phyloP scores from a whole-genome alignment of 2,113 vertebrate genomes.

The Ictalurus furcatus region DNA sequence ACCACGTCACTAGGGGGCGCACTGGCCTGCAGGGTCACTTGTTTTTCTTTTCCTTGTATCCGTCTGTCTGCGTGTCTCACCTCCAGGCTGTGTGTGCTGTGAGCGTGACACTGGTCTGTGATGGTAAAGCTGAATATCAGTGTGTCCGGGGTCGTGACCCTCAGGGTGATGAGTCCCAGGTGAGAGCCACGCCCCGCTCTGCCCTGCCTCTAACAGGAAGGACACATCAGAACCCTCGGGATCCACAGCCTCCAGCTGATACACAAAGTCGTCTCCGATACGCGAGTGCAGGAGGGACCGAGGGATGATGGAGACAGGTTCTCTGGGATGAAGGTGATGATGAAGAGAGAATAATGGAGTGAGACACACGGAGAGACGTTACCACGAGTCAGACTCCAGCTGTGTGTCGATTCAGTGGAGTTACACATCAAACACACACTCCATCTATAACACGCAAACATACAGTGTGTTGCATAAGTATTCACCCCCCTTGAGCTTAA shows the following conservation, averaged over 20 bases:
- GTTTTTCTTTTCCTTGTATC: too few relatives aligned
- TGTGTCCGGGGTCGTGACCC: too few relatives aligned
- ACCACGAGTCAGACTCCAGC: constrained; percentile 9
- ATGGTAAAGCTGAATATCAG: too few relatives aligned
- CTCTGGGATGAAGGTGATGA: constrained; percentile 53
- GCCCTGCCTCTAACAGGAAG: too few relatives aligned
- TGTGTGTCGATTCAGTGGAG: constrained; percentile 68
- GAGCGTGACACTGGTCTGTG: too few relatives aligned
- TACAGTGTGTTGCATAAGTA: background rate
- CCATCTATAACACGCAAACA: background rate
- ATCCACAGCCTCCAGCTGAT: constrained; percentile 76
- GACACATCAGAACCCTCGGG: constrained; percentile 77
- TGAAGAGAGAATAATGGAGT: constrained; percentile 5
- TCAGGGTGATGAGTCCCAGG: too few relatives aligned
- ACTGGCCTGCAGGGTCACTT: constrained; percentile 37
- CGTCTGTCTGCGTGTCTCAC: too few relatives aligned
- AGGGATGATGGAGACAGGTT: constrained; percentile 77
- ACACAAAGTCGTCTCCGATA: constrained; percentile 80
- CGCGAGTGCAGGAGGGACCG: constrained; percentile 72
- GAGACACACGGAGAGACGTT: background rate
- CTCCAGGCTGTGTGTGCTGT: too few relatives aligned
- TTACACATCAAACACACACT: constrained; percentile 73
- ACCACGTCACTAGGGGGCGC: constrained; percentile 78
- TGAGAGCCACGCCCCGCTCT: too few relatives aligned
- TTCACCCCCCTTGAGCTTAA: too few relatives aligned